Base-by-base conservation (phyloP, 2,888 invertebrate genomes). In the Drosophila birchii region DNA sequence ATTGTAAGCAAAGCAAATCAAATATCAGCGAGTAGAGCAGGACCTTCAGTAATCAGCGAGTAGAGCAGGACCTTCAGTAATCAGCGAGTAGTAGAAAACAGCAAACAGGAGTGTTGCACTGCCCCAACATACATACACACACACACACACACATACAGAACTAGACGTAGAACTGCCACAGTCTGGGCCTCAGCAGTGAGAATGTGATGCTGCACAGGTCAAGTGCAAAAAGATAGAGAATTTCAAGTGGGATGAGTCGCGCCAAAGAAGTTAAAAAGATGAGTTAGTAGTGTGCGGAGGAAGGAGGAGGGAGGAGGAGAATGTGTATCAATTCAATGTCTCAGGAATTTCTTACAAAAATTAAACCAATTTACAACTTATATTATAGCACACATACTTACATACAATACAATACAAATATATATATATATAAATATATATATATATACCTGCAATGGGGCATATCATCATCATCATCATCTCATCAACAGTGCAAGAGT, bases 261-360 rank as follows among this genome's bases (percentile, higher is more conserved):
- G 51, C 34, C 51, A 59, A 74, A 58, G 53, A 64, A 53, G 53
- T 26, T 12, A 39, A 12, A 26, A 26, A 26, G 26, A 4, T 5
- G 26, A 26, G 51, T 51, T 34, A 45, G 51, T 34, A 49, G 49
- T 49, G 49, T 49, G 49, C 49, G 49, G 32, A 49, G 32, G 20
- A 20, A 20, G 34, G 18, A 20, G 34, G 18, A 34, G 51, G 34
- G 34, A 38, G 44, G 34, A 38, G 44, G 49, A 44, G 44, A 34
- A 63, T 66, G 68, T 55, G 67, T 92, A 92, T 92, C 92, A 88
- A 81, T 82, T 81, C 87, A 90, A 80, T 86, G 84, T 90, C 91
- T 91, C 91, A 91, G 91, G 91, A 91, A 91, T 83, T 90, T 90
- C 79, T 71, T 60, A 78, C 44, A 47, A 57, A 67, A 57, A 64